Evolutionary conservation across 2,797 vertebrate genomes (phyloP).

Genomic region (Petrocephalus schoutedeni): DNA sequence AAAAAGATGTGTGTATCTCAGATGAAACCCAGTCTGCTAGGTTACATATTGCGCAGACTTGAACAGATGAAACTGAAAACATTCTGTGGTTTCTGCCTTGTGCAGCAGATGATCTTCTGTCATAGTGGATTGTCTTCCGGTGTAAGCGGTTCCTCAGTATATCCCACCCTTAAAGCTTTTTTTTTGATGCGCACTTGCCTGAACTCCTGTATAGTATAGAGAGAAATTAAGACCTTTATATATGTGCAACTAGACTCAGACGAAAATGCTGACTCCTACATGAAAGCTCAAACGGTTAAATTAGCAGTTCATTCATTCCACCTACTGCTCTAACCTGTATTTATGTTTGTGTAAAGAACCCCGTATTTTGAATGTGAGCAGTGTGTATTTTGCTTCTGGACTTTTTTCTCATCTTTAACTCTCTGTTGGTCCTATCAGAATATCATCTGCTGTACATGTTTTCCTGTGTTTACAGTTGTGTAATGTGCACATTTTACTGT

Average conservation of each 20-base stretch:
- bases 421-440: neutral
- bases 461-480: neutral
- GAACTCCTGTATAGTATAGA: neutral
- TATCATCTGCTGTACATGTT: neutral
- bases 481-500: neutral
- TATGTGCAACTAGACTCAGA: neutral
- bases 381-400: neutral
- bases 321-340: neutral
- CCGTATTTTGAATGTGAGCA: neutral
- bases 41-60: neutral
- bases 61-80: neutral
- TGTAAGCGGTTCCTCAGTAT: no score
- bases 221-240: neutral
- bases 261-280: neutral
- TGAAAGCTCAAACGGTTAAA: neutral
- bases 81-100: neutral
- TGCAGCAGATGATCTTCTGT: neutral
- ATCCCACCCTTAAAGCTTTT: no score
- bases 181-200: no score
- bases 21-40: neutral
- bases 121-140: no score
- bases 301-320: neutral
- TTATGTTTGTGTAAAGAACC: neutral
- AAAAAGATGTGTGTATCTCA: neutral
- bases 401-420: neutral